Conservation (phyloP, 2,888 invertebrate species). For the Dichetophora obliterata region DNA sequence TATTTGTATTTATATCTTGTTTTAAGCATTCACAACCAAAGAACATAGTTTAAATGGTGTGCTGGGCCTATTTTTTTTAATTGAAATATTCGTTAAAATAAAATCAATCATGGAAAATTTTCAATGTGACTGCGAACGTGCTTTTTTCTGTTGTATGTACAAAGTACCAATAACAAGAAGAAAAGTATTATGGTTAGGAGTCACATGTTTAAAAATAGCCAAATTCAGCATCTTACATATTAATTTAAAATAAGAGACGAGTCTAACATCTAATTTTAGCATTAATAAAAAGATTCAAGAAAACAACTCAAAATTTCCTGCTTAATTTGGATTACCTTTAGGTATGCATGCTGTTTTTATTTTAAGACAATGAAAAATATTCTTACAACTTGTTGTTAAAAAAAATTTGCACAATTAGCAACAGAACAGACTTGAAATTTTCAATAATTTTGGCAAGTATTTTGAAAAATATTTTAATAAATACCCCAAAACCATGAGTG, state of each 20-base stretch:
- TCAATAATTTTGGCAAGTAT: constrained; percentile 53
- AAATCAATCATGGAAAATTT: not conserved
- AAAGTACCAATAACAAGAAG: constrained; percentile 11
- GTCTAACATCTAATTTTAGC: constrained; percentile 30
- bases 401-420: constrained; percentile 54
- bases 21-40: no score
- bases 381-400: constrained; percentile 4
- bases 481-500: constrained; percentile 45
- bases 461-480: constrained; percentile 33
- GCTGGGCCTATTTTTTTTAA: not conserved
- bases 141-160: constrained; percentile 19
- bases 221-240: constrained; percentile 29
- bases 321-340: constrained; percentile 23
- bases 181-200: constrained; percentile 33
- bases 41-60: no score
- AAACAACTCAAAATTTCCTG: constrained; percentile 6
- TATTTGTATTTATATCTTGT: no score
- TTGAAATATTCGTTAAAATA: not conserved
- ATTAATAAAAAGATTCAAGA: not conserved
- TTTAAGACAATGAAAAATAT: constrained; percentile 9
- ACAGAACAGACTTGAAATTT: constrained; percentile 57
- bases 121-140: not conserved
- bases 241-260: constrained; percentile 22
- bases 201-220: constrained; percentile 42
- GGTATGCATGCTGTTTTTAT: constrained; percentile 1